phyloP scores from a whole-genome alignment of 2,797 vertebrate genomes.

The Catharus ustulatus region DNA sequence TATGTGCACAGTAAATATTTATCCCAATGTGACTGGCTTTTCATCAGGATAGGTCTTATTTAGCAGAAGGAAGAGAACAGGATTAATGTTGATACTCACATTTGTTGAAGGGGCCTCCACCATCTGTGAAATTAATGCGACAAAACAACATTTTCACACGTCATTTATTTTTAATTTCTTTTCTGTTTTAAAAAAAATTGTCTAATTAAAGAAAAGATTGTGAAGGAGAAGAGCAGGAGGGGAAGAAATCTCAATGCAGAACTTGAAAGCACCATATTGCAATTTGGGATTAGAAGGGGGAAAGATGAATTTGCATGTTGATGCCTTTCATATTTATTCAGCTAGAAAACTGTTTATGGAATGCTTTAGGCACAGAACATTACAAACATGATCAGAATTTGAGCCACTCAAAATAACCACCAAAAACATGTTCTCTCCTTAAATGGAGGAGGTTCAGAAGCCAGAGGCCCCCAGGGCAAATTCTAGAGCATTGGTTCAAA shows the following conservation, averaged over 20 bases:
- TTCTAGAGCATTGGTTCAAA: neutral
- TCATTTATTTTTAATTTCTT: conserved; percentile 46
- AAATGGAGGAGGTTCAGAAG: neutral
- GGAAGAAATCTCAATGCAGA: neutral
- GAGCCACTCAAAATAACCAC: neutral
- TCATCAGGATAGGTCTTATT: neutral
- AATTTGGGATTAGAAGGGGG: conserved; percentile 4
- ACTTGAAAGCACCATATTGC: conserved; percentile 9
- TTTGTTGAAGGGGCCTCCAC: neutral
- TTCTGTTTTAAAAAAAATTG: neutral
- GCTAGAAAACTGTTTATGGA: conserved; percentile 1
- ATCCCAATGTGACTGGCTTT: neutral
- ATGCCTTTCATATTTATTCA: conserved; percentile 32
- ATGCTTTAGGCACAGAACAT: neutral
- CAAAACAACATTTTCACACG: conserved; percentile 12
- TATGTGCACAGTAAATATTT: neutral
- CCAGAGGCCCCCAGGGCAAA: neutral
- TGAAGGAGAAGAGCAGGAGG: neutral
- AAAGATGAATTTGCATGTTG: conserved; percentile 2
- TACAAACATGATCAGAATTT: neutral
- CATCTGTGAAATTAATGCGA: conserved; percentile 46
- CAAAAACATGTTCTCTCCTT: neutral
- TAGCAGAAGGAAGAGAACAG: neutral
- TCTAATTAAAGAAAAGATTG: conserved; percentile 32
- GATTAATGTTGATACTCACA: neutral